Percentiles rank a stretch among this genome's conserved stretches.
Conservation (phyloP, 2,888 invertebrate genomes). For the Drosophila pseudotalamancana region DNA sequence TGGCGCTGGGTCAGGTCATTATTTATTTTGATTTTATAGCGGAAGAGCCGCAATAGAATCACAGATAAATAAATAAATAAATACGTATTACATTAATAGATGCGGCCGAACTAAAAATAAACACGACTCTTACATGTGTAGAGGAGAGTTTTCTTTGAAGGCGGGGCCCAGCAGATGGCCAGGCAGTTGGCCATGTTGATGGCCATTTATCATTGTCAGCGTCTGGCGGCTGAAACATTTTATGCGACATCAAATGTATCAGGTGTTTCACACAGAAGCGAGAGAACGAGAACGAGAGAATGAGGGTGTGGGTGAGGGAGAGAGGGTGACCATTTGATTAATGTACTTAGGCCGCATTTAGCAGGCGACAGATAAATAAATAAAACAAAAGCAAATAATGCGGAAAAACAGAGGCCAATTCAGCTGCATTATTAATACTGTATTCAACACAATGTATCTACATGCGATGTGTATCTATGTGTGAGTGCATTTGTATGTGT, state of each 20-base stretch:
- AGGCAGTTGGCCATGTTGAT: constrained; percentile 15
- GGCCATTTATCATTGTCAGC: constrained; percentile 72
- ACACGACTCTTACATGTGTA: constrained; percentile 38
- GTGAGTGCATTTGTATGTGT: not conserved
- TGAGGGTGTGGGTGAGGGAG: not conserved
- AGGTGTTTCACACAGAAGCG: constrained; percentile 44
- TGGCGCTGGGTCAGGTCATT: constrained; percentile 49
- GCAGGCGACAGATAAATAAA: constrained; percentile 45
- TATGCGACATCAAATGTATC: constrained; percentile 55
- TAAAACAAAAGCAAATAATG: constrained; percentile 48
- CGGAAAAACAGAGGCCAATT: constrained; percentile 47
- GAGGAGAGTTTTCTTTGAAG: not conserved
- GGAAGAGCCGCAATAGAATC: constrained; percentile 18
- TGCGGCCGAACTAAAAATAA: constrained; percentile 56
- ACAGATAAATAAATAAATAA: constrained; percentile 41
- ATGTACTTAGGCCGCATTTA: constrained; percentile 52
- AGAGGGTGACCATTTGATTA: constrained; percentile 55
- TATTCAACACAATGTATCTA: constrained; percentile 39
- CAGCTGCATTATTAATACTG: constrained; percentile 66
- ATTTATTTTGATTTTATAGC: constrained; percentile 52
- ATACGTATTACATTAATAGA: constrained; percentile 45
- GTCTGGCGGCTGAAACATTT: constrained; percentile 63
- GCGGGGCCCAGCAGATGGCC: not conserved
- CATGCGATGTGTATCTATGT: not conserved
- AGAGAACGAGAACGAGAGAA: not conserved